Conservation (phyloP, 2,113 vertebrate species). For the Tachuris rubrigastra region DNA sequence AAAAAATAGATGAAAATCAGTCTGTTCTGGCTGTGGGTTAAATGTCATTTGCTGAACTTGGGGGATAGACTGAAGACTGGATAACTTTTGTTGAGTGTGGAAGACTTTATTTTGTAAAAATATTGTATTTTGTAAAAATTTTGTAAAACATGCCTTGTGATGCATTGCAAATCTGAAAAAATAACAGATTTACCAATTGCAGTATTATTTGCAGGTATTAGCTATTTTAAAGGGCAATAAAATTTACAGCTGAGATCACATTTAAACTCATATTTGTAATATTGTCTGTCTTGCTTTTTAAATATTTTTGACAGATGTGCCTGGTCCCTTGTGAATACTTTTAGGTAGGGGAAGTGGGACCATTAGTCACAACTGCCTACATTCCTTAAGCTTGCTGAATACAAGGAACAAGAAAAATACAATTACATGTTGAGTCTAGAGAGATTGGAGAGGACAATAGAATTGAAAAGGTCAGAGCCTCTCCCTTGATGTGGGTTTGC, state of each 20-base stretch:
- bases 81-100: neutral
- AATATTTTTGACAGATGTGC: neutral
- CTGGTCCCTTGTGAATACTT: neutral
- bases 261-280: neutral
- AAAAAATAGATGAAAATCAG: neutral
- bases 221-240: neutral
- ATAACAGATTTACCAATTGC: too few relatives aligned
- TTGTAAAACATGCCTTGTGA: neutral
- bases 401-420: neutral
- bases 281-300: neutral
- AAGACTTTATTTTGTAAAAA: constrained; percentile 5
- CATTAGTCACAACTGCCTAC: neutral
- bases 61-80: neutral
- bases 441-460: neutral
- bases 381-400: neutral
- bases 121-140: neutral
- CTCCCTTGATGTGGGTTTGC: neutral
- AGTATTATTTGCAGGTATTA: neutral
- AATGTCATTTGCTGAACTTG: neutral
- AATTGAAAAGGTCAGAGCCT: neutral
- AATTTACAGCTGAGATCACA: neutral
- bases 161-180: neutral
- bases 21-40: neutral
- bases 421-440: neutral
- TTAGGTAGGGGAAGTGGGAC: neutral